A percentile compares a stretch with the other conserved stretches of the same genome.
These are phyloP conservation scores for Pachyramphus minor DNA, from an alignment of 2,113 vertebrate genomes.

Conservation along the genomic window DNA sequence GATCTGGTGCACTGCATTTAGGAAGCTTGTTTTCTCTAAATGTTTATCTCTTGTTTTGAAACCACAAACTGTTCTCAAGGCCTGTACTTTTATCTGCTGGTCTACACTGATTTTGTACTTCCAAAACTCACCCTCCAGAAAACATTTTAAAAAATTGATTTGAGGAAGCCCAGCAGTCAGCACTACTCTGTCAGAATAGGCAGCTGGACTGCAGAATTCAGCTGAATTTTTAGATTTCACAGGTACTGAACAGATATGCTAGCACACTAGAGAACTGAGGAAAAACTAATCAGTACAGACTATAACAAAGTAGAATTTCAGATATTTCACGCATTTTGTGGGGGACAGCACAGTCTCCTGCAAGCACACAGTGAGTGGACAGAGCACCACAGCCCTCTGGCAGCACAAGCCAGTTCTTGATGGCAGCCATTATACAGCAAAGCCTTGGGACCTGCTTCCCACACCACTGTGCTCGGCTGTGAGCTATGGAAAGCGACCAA, in stretches of 20 bases:
- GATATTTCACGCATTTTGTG: neutral
- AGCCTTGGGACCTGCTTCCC: neutral
- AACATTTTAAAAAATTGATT: neutral
- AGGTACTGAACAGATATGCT: neutral
- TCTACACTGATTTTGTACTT: neutral
- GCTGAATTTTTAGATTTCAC: neutral
- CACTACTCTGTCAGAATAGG: neutral
- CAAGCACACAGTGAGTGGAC: neutral
- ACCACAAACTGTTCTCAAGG: neutral
- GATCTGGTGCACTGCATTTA: neutral
- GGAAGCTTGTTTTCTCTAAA: neutral
- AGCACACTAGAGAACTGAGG: neutral
- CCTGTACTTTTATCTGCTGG: neutral
- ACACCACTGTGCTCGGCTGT: neutral
- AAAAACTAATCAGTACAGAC: neutral
- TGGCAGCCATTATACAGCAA: neutral
- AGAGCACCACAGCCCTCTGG: neutral
- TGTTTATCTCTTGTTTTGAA: neutral
- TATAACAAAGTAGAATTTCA: neutral
- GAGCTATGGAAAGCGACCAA: neutral
- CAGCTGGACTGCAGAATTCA: neutral
- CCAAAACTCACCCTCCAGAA: neutral
- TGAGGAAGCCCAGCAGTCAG: neutral
- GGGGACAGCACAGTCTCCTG: neutral
- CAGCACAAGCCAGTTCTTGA: neutral